Conservation (phyloP, 2,113 vertebrate genomes). For the Festucalex cinctus region DNA sequence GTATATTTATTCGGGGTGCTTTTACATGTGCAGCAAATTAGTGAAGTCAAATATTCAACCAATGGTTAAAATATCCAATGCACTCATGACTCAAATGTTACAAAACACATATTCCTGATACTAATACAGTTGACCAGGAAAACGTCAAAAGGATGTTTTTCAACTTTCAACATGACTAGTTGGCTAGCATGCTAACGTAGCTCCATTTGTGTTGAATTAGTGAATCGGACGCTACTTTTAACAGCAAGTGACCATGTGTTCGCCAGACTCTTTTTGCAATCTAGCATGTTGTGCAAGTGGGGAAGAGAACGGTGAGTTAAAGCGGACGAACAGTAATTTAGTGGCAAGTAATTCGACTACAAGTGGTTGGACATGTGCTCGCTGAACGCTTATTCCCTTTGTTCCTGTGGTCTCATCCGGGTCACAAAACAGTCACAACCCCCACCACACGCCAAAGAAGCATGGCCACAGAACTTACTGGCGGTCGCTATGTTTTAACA, state of each 20-base stretch:
- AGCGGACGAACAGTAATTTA: background rate
- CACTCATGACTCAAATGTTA: no score
- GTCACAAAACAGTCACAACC: conserved; percentile 36
- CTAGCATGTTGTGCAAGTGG: background rate
- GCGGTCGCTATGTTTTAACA: background rate
- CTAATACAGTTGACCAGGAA: no score
- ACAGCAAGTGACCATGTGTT: background rate
- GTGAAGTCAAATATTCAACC: background rate
- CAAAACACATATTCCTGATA: no score
- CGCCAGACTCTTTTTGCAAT: background rate
- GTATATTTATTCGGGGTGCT: background rate
- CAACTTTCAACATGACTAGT: background rate
- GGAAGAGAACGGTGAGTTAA: background rate
- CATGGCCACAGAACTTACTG: background rate
- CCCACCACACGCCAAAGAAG: background rate
- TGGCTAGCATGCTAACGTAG: conserved; percentile 2
- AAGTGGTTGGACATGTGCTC: conserved; percentile 48
- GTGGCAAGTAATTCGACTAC: background rate
- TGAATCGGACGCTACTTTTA: background rate
- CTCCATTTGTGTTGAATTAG: background rate
- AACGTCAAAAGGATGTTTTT: no score
- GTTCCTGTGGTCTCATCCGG: conserved; percentile 70
- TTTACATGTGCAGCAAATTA: background rate
- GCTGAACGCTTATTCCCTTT: conserved; percentile 64
- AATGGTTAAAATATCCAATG: background rate